phyloP scores from a whole-genome alignment of 1,140 invertebrate species.

The Penaeus chinensis region DNA sequence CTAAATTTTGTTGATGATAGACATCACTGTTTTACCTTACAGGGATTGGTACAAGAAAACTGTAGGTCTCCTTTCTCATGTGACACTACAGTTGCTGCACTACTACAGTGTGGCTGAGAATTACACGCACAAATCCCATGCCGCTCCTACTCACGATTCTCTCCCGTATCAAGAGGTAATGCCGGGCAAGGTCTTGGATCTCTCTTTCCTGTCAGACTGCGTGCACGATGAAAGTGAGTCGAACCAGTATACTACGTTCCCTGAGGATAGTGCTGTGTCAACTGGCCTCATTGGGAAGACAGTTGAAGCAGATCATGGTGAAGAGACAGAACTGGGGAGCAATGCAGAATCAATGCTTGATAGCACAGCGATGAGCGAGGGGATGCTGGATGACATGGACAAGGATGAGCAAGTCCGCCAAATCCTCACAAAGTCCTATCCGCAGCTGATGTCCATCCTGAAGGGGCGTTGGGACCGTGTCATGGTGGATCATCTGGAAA shows the following conservation, averaged over 20 bases:
- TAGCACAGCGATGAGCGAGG: conserved; percentile 51
- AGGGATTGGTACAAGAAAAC: conserved; percentile 58
- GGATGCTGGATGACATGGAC: conserved; percentile 58
- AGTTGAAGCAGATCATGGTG: neutral
- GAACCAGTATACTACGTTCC: conserved; percentile 22
- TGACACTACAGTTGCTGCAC: conserved; percentile 56
- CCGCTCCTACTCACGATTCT: neutral
- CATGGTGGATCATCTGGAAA: conserved; percentile 37
- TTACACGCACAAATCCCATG: conserved; percentile 29
- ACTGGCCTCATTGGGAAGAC: conserved; percentile 43
- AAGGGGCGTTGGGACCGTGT: conserved; percentile 46
- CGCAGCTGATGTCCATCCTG: conserved; percentile 48
- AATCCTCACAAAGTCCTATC: conserved; percentile 44
- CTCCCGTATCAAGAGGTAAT: neutral
- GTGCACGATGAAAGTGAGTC: conserved; percentile 12
- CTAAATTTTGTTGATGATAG: neutral
- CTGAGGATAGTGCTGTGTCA: conserved; percentile 35
- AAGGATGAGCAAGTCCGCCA: conserved; percentile 54
- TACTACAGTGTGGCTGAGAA: conserved; percentile 55
- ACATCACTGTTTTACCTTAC: neutral
- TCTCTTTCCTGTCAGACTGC: conserved; percentile 47
- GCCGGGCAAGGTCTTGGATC: conserved; percentile 30
- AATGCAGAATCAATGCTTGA: conserved; percentile 47
- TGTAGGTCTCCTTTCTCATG: conserved; percentile 47
- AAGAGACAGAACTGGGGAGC: conserved; percentile 14